A percentile compares a stretch with the other conserved stretches of the same genome.
These are phyloP conservation scores for Enteromius anoplus DNA, from an alignment of 2,797 vertebrate species.

Conservation along the genomic window DNA sequence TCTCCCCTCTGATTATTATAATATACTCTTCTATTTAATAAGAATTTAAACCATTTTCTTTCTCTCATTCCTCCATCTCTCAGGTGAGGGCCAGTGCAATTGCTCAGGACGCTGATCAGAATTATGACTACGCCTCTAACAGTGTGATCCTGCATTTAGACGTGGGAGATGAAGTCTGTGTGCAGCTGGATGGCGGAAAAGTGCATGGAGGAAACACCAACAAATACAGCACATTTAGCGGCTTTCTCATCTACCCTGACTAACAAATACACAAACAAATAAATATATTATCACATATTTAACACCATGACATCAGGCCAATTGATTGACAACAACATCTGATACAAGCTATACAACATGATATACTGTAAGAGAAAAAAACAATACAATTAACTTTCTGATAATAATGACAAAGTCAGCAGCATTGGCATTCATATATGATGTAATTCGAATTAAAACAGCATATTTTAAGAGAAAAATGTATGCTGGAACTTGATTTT, in stretches of 20 bases:
- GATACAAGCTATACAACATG: slow-evolving; percentile 1
- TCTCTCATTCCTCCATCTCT: slow-evolving; percentile 9
- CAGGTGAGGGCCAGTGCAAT: slow-evolving; percentile 94
- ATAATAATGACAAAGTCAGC: not conserved
- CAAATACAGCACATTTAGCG: slow-evolving; percentile 97
- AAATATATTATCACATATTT: slow-evolving; percentile 24
- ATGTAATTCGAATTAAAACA: not conserved
- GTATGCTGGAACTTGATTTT: not conserved
- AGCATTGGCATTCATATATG: not conserved
- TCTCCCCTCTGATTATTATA: not conserved
- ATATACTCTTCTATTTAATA: not conserved
- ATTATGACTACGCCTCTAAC: slow-evolving; percentile 96
- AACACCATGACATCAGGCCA: slow-evolving; percentile 5
- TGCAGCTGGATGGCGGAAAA: slow-evolving; percentile 93
- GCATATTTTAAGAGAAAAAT: not conserved
- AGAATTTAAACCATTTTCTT: not conserved
- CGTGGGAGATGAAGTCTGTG: slow-evolving; percentile 92
- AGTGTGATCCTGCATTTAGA: slow-evolving; percentile 95
- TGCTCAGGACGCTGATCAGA: slow-evolving; percentile 94
- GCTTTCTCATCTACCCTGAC: slow-evolving; percentile 94
- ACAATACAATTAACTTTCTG: not conserved
- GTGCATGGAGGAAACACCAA: slow-evolving; percentile 95
- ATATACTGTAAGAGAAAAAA: not conserved
- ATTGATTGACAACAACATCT: slow-evolving; percentile 3
- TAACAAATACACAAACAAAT: slow-evolving; percentile 69